A percentile compares a stretch with the other conserved stretches of the same genome.
Evolutionary conservation across 2,113 vertebrate species (phyloP).

Genomic region (Alaudala cheleensis): DNA sequence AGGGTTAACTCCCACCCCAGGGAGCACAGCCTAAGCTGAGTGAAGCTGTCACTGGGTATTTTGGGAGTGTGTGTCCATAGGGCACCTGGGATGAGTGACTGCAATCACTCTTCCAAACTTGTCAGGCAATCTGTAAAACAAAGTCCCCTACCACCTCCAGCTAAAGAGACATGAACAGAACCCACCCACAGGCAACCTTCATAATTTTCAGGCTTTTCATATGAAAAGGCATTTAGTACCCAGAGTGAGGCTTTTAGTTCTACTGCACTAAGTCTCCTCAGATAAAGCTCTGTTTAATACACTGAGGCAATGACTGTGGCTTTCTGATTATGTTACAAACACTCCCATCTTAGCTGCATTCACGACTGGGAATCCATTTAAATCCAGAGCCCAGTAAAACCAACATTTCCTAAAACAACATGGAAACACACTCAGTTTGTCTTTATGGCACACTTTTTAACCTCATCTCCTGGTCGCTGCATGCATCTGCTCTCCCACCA

Average conservation of each 20-base stretch:
- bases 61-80: neutral
- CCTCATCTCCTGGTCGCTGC: neutral
- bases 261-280: neutral
- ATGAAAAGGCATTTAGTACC: slow-evolving; percentile 10
- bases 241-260: slow-evolving; percentile 19
- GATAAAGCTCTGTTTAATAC: slow-evolving; percentile 7
- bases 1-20: neutral
- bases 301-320: neutral
- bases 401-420: neutral
- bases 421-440: neutral
- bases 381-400: neutral
- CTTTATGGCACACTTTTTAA: neutral
- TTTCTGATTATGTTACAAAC: neutral
- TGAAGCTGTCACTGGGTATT: neutral
- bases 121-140: slow-evolving; percentile 22
- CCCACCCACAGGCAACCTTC: slow-evolving; percentile 33
- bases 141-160: slow-evolving; percentile 29
- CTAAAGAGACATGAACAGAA: neutral
- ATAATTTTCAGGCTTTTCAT: slow-evolving; percentile 21
- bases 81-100: neutral
- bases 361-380: neutral
- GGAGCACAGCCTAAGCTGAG: neutral
- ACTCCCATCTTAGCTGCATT: neutral
- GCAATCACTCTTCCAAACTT: neutral
- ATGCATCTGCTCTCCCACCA: neutral